These are phyloP conservation scores for Eupsittula cactorum DNA, from an alignment of 2,113 vertebrate species.

Conservation along the genomic window DNA sequence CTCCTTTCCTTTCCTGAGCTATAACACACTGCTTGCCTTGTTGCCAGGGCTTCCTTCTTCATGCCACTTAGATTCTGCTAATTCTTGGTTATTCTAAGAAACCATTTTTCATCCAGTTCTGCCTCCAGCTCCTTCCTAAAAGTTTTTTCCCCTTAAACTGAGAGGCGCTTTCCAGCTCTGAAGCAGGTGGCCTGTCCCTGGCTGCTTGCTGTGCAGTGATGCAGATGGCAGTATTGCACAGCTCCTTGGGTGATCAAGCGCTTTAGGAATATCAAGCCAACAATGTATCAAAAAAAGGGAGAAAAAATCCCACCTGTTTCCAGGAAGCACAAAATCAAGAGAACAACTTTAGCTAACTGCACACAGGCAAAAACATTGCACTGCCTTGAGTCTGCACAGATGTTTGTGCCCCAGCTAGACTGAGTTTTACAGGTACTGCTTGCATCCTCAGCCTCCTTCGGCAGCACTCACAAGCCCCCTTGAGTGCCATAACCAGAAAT, in stretches of 20 bases:
- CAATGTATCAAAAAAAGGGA: background rate
- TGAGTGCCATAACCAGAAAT: background rate
- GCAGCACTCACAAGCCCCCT: background rate
- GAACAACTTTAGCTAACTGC: background rate
- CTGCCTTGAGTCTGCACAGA: background rate
- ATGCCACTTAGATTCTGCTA: background rate
- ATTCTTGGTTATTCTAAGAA: background rate
- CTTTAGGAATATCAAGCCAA: background rate
- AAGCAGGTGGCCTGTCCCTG: background rate
- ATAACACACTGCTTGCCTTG: background rate
- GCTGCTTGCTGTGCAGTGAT: accelerated
- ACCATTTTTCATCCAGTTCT: background rate
- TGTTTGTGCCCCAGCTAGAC: background rate
- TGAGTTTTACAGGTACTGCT: background rate
- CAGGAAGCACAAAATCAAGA: background rate
- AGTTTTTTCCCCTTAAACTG: background rate
- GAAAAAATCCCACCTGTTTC: background rate
- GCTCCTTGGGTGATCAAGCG: background rate
- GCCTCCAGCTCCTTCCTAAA: background rate
- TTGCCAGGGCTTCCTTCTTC: background rate
- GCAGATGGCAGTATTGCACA: background rate
- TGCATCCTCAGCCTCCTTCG: background rate
- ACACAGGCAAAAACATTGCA: accelerated
- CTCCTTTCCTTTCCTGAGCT: background rate
- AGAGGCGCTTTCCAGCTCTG: background rate